Percentiles rank a stretch among this genome's conserved stretches.
Evolutionary conservation across 1,140 invertebrate genomes (phyloP).

Genomic region (Phymastichus coffea): DNA sequence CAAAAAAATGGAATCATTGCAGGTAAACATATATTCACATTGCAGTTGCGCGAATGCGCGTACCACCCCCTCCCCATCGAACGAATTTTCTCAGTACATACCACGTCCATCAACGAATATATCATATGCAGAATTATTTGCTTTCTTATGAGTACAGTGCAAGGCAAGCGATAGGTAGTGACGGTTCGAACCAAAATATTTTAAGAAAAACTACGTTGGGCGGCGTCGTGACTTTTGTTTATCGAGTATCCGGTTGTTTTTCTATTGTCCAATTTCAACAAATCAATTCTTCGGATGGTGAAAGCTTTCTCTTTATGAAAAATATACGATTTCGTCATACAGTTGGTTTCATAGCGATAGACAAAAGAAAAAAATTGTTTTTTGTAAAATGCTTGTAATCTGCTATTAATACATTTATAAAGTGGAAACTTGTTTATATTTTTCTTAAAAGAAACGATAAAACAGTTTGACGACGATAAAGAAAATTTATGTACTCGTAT

Average conservation of each 20-base stretch:
- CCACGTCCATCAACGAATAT: background rate
- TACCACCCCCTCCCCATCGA: background rate
- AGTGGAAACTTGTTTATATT: constrained; percentile 37
- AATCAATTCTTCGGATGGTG: background rate
- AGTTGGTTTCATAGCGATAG: no score
- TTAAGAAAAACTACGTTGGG: constrained; percentile 14
- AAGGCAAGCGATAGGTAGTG: no score
- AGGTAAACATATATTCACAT: constrained; percentile 32
- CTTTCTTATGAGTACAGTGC: constrained; percentile 10
- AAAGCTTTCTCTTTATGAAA: no score
- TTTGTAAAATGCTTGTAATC: constrained; percentile 24
- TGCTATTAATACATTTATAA: constrained; percentile 27
- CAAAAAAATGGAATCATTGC: constrained; percentile 38
- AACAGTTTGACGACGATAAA: constrained; percentile 14
- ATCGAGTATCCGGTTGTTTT: constrained; percentile 7
- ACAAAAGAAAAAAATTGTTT: constrained; percentile 20
- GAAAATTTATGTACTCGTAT: constrained; percentile 29
- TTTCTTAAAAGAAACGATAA: constrained; percentile 31
- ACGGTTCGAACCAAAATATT: constrained; percentile 25
- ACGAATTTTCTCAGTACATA: background rate
- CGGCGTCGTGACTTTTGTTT: constrained; percentile 12
- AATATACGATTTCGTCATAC: no score
- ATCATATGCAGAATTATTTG: background rate
- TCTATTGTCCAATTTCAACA: background rate
- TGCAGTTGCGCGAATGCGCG: background rate